phyloP scores from a whole-genome alignment of 2,797 vertebrate species.

The Cercopithecus hamlyni region DNA sequence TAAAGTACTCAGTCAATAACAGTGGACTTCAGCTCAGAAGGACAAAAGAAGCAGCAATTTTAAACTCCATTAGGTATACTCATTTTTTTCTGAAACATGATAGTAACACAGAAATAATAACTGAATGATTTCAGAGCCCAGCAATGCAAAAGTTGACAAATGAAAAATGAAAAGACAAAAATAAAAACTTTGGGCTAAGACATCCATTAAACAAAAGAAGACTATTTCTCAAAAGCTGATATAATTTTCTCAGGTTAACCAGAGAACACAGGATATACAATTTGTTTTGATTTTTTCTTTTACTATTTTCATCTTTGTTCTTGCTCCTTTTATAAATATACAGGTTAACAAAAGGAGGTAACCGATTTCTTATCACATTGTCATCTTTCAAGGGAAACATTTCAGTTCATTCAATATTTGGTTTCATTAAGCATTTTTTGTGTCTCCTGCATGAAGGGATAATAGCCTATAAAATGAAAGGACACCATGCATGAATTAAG shows the following conservation, averaged over 20 bases:
- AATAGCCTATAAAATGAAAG: conserved; percentile 46
- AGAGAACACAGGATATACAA: not conserved
- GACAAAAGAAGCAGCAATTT: conserved; percentile 55
- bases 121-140: conserved; percentile 17
- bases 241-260: conserved; percentile 32
- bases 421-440: conserved; percentile 27
- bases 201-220: not conserved
- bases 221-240: conserved; percentile 6
- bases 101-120: conserved; percentile 45
- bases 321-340: conserved; percentile 49
- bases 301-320: conserved; percentile 17
- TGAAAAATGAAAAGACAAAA: conserved; percentile 30
- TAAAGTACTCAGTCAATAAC: not conserved
- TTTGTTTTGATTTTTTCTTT: conserved; percentile 44
- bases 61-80: conserved; percentile 57
- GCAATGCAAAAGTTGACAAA: not conserved
- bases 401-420: conserved; percentile 50
- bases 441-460: conserved; percentile 35
- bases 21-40: conserved; percentile 45
- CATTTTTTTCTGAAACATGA: conserved; percentile 55
- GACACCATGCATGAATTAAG: conserved; percentile 40
- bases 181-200: not conserved
- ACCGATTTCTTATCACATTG: conserved; percentile 35
- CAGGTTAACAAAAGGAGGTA: conserved; percentile 31
- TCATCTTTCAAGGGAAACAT: conserved; percentile 51